Conservation (phyloP, 1,140 invertebrate species). For the Calliopsis andreniformis region DNA sequence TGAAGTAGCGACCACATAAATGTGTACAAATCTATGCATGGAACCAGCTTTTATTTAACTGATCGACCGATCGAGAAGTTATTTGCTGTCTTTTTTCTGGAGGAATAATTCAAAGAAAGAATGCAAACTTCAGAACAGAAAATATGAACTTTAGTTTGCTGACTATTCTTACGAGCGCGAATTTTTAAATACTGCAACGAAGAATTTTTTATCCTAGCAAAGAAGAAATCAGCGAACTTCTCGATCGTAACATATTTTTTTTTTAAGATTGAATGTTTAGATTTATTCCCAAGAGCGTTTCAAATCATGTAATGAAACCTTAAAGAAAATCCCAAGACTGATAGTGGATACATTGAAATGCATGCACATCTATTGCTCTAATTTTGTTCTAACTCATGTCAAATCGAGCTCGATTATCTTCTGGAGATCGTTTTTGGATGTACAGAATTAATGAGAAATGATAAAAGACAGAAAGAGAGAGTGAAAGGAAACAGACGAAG, state of each 20-base stretch:
- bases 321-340: constrained; percentile 45
- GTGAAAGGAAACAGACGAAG: not conserved
- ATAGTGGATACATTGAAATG: constrained; percentile 33
- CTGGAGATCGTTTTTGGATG: constrained; percentile 34
- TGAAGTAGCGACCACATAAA: not conserved
- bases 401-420: constrained; percentile 30
- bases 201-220: too few relatives aligned
- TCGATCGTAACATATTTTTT: constrained; percentile 8
- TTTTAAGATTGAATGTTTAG: not conserved
- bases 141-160: not conserved
- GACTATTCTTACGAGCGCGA: not conserved
- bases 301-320: constrained; percentile 16
- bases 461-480: constrained; percentile 1
- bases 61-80: constrained; percentile 7
- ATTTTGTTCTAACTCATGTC: constrained; percentile 19
- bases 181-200: not conserved
- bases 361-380: constrained; percentile 36
- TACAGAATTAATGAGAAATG: constrained; percentile 3
- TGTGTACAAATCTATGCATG: too few relatives aligned
- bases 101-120: not conserved
- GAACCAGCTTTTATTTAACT: not conserved
- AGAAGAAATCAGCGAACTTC: too few relatives aligned
- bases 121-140: not conserved
- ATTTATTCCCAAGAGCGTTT: constrained; percentile 36
- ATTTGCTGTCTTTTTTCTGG: not conserved